Evolutionary conservation across 1,140 invertebrate species (phyloP).

Genomic region (Drosophila sturtevanti): DNA sequence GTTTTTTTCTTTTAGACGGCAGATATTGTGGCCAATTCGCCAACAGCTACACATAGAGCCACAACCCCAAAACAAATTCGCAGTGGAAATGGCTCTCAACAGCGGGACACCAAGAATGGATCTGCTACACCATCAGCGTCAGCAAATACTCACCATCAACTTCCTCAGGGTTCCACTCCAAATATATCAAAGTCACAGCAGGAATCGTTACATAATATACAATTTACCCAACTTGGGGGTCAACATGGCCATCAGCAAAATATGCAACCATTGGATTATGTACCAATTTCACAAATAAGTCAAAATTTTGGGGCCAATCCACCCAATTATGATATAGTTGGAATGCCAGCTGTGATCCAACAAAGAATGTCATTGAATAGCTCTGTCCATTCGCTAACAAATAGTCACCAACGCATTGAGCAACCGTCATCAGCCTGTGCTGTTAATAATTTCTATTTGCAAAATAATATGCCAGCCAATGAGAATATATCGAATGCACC

Average conservation of each 20-base stretch:
- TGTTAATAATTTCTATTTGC: slow-evolving; percentile 87
- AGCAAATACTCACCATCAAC: slow-evolving; percentile 82
- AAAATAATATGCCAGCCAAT: slow-evolving; percentile 83
- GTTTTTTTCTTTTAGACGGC: slow-evolving; percentile 35
- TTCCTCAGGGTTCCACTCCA: slow-evolving; percentile 74
- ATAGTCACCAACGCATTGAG: slow-evolving; percentile 83
- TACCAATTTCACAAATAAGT: slow-evolving; percentile 73
- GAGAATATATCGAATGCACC: slow-evolving; percentile 56
- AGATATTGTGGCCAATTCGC: slow-evolving; percentile 61
- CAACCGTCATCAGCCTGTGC: slow-evolving; percentile 84
- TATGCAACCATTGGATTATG: slow-evolving; percentile 82
- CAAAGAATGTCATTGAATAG: slow-evolving; percentile 84
- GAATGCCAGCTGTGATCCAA: slow-evolving; percentile 86
- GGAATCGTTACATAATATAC: slow-evolving; percentile 66
- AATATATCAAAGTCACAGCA: slow-evolving; percentile 70
- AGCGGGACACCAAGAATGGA: slow-evolving; percentile 59
- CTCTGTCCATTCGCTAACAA: slow-evolving; percentile 78
- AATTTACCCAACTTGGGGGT: slow-evolving; percentile 61
- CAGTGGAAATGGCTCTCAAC: slow-evolving; percentile 76
- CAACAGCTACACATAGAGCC: slow-evolving; percentile 60
- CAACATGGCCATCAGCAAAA: slow-evolving; percentile 83
- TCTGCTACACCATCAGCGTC: slow-evolving; percentile 51
- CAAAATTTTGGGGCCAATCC: slow-evolving; percentile 84
- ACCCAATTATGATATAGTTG: slow-evolving; percentile 83
- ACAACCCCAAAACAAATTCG: slow-evolving; percentile 78